Evolutionary conservation across 2,113 vertebrate species (phyloP), one percentile per base, ranked within the genome.

Genomic region (Eolophus roseicapilla): DNA sequence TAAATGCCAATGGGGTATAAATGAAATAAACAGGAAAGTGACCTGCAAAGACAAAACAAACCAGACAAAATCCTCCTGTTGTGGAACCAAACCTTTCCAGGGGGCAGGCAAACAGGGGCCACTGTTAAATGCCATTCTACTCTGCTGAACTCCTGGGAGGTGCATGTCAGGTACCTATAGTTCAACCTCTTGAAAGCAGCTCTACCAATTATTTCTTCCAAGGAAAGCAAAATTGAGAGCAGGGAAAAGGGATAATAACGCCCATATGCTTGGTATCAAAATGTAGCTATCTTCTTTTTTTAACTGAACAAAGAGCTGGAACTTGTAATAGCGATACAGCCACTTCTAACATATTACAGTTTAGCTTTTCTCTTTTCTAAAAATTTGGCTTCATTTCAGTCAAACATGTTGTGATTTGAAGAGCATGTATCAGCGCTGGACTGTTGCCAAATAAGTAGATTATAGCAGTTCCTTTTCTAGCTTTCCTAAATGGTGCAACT

Each of bases 371-470:
- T 86, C 43, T 47, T 86, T 93, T 74, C 65, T 63, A 50, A 79
- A 94, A 93, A 88, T 87, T 57, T 92, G 86, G 91, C 46, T 57
- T 91, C 70, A 53, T 88, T 97, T 95, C 94, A 95, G 93, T 82
- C 88, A 75, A 90, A 88, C 46, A 46, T 67, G 84, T 92, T 90
- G 92, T 74, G 90, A 91, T 95, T 92, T 93, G 75, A 80, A 87
- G 90, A 90, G 91, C 78, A 46, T 43, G 55, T 89, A 83, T 86
- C 93, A 84, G 69, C 91, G 75, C 94, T 91, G 89, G 87, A 49
- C 63, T 62, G 46, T 47, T 95, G 94, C 94, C 96, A 94, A 75
- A 60, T 41, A 75, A 90, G 63, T 39, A 69, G 63, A 92, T 83
- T 49, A 65, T 65, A 81, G 82, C 85, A 91, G 80, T 44, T 92